phyloP scores from a whole-genome alignment of 2,888 invertebrate species.

The Dasypogon diadema region DNA sequence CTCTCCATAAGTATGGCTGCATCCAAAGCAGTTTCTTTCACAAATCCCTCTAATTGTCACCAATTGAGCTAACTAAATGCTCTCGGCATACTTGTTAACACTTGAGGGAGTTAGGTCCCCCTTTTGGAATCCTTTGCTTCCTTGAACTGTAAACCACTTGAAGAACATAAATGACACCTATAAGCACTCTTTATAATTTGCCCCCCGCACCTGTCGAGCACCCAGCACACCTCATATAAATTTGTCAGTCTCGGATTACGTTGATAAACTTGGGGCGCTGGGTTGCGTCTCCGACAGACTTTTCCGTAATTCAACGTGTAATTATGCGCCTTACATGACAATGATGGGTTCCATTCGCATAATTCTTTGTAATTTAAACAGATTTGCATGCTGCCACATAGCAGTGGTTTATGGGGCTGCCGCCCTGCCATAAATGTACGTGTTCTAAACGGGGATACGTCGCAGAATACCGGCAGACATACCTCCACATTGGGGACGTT shows the following conservation, averaged over 20 bases:
- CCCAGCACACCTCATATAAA: conserved; percentile 48
- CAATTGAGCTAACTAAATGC: background rate
- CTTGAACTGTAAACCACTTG: background rate
- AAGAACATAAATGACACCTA: conserved; percentile 31
- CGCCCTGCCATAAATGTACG: conserved; percentile 22
- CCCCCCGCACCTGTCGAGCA: conserved; percentile 15
- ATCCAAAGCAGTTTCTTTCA: too few relatives aligned
- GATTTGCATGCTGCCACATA: conserved; percentile 51
- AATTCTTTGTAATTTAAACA: conserved; percentile 55
- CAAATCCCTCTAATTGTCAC: background rate
- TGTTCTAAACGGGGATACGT: conserved; percentile 31
- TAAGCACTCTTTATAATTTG: conserved; percentile 8
- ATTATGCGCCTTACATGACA: conserved; percentile 56
- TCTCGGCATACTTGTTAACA: background rate
- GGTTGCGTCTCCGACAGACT: conserved; percentile 36
- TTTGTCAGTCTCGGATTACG: conserved; percentile 52
- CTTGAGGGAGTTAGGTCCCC: background rate
- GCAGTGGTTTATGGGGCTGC: conserved; percentile 47
- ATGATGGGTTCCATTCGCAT: conserved; percentile 54
- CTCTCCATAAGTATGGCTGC: too few relatives aligned
- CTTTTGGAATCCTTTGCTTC: background rate
- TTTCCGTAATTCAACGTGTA: conserved; percentile 52
- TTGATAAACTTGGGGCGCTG: conserved; percentile 50
- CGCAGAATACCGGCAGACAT: conserved; percentile 25
- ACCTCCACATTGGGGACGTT: conserved; percentile 33